These are phyloP conservation scores for Thalassophryne amazonica DNA, from an alignment of 2,797 vertebrate genomes.

Conservation along the genomic window DNA sequence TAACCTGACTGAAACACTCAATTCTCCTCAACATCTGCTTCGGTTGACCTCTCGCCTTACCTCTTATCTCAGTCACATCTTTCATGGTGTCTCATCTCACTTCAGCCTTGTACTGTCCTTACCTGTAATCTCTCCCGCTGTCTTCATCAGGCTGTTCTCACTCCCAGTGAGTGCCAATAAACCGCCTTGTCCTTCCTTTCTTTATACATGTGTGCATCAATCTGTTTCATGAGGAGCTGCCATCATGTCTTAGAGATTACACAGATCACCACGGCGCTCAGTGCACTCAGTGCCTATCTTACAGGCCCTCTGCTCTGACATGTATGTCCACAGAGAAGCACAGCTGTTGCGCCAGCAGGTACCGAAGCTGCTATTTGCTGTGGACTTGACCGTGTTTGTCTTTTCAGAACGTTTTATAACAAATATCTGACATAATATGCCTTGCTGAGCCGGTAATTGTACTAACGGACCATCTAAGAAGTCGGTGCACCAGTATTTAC, in stretches of 20 bases:
- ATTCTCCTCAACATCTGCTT: constrained; percentile 2
- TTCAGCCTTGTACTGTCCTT: constrained; percentile 25
- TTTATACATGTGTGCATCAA: constrained; percentile 35
- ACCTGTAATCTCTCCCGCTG: constrained; percentile 30
- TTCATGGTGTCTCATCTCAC: constrained; percentile 20
- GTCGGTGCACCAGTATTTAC: no score
- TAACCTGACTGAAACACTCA: constrained; percentile 9
- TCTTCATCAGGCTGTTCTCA: constrained; percentile 34
- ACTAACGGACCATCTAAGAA: no score
- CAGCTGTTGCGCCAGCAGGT: no score
- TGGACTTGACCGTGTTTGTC: no score
- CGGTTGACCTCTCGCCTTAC: background rate
- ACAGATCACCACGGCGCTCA: constrained; percentile 27
- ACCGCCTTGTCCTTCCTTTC: constrained; percentile 43
- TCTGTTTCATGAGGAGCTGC: constrained; percentile 43
- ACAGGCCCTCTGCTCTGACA: constrained; percentile 13
- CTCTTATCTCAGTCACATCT: constrained; percentile 1
- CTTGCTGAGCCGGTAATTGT: no score
- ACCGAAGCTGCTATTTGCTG: no score
- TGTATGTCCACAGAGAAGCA: constrained; percentile 7
- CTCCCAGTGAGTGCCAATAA: constrained; percentile 47
- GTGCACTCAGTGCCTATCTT: constrained; percentile 10
- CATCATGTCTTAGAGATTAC: constrained; percentile 33
- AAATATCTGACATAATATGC: no score
- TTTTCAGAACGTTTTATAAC: no score